Base-by-base conservation (phyloP, 2,113 vertebrate species). In the Pachyramphus minor region DNA sequence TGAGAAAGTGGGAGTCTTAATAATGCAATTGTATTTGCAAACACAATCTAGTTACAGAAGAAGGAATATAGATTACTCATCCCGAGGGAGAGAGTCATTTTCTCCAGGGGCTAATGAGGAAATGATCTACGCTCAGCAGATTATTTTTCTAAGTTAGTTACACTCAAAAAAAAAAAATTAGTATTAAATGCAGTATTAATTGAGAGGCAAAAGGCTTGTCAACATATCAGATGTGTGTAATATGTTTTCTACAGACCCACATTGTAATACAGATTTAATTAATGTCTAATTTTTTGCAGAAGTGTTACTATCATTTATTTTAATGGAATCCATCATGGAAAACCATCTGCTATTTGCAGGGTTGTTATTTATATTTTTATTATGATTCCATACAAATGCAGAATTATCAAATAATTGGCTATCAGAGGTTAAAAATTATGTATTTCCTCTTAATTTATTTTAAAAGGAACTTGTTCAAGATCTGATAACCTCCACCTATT, bases 11-110 rank as follows among this genome's bases (percentile, higher is more conserved):
- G 58, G 68, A 89, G 72, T 88, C 62, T 84, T 96, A 92, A 91
- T 96, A 95, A 95, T 95, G 84, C 60, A 91, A 91, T 78, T 94
- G 75, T 94, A 94, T 96, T 94, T 92, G 93, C 87, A 95, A 92
- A 93, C 92, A 89, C 77, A 87, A 79, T 89, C 85, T 95, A 84
- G 93, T 94, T 95, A 90, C 44, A 74, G 63, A 68, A 87, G 66
- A 95, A 97, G 55, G 75, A 90, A 69, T 94, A 93, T 44, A 90
- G 62, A 96, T 89, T 92, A 75, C 41, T 73, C 60, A 64, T 78
- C 84, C 14, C 28, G 42, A 66, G 74, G 24, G 74, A 90, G 20
- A 78, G 49, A 86, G 58, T 59, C 42, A 86, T 93, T 93, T 93
- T 90, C 84, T 96, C 86, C 63, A 72, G 89, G 90, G 81, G 64